Evolutionary conservation across 2,888 invertebrate genomes (phyloP).

Genomic region (Yponomeuta plumbellus): DNA sequence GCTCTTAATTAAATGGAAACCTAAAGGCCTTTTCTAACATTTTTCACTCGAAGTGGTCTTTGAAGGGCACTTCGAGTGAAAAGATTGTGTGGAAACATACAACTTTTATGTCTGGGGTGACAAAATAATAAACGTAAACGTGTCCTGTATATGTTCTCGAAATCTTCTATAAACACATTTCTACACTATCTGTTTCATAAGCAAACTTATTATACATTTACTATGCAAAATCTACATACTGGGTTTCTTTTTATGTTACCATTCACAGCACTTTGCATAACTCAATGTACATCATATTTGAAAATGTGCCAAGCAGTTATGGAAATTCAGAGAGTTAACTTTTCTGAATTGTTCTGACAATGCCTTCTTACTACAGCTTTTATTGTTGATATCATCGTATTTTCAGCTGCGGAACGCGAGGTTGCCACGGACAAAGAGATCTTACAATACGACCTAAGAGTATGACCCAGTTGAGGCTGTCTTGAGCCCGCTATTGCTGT

Average conservation of each 20-base stretch:
- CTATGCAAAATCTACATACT: not conserved
- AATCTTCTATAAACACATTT: not conserved
- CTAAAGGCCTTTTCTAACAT: no score
- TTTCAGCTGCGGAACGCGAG: conserved; percentile 10
- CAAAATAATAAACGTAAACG: not conserved
- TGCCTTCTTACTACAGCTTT: conserved; percentile 7
- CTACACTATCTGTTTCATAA: not conserved
- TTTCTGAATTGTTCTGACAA: conserved; percentile 12
- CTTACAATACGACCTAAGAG: conserved; percentile 8
- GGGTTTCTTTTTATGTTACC: not conserved
- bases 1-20: no score
- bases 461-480: conserved; percentile 22
- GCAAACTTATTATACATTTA: not conserved
- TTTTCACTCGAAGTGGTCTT: no score
- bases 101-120: no score
- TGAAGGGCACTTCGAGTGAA: not conserved
- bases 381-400: conserved; percentile 12
- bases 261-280: not conserved
- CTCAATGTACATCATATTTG: conserved; percentile 6
- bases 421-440: conserved; percentile 12
- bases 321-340: conserved; percentile 11
- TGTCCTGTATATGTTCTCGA: not conserved
- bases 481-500: conserved; percentile 24
- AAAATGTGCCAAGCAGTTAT: conserved; percentile 14
- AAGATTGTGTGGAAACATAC: no score